Conservation (phyloP, 2,797 vertebrate genomes). For the Rhinichthys osculus region DNA sequence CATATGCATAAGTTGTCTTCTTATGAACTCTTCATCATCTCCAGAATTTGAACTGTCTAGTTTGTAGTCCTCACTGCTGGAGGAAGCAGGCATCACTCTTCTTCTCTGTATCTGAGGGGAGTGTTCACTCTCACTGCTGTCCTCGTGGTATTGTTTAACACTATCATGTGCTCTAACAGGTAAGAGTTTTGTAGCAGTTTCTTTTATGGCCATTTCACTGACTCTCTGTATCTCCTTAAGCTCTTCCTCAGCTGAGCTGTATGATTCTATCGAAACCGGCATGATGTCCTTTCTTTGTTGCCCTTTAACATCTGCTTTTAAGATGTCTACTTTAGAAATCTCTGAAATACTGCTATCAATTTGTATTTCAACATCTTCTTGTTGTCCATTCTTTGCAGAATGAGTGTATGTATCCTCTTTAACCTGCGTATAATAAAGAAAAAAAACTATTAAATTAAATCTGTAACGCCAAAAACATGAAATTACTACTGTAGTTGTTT, state of each 20-base stretch:
- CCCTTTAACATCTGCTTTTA: constrained; percentile 72
- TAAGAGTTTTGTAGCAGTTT: constrained; percentile 66
- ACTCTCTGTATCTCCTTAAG: constrained; percentile 70
- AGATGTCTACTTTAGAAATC: constrained; percentile 71
- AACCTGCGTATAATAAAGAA: constrained; percentile 34
- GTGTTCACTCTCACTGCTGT: constrained; percentile 90
- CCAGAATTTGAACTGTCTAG: constrained; percentile 88
- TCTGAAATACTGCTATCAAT: constrained; percentile 81
- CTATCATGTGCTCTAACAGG: constrained; percentile 59
- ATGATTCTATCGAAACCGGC: constrained; percentile 75
- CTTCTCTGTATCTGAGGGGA: constrained; percentile 84
- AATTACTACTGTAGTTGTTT: not conserved
- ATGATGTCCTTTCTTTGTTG: constrained; percentile 77
- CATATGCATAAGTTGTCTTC: constrained; percentile 93
- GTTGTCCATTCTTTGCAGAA: constrained; percentile 59
- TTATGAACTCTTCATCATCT: constrained; percentile 93
- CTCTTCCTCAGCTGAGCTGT: constrained; percentile 79
- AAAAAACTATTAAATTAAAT: constrained; percentile 2
- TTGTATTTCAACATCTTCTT: constrained; percentile 68
- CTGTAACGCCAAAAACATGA: not conserved
- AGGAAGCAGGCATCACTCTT: constrained; percentile 82
- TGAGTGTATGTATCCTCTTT: constrained; percentile 36
- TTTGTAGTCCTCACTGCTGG: constrained; percentile 92
- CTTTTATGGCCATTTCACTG: constrained; percentile 67
- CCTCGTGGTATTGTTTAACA: constrained; percentile 77